A percentile compares a stretch with the other conserved stretches of the same genome.
Evolutionary conservation across 2,888 invertebrate species (phyloP).

Genomic region (Pollenia griseotomentosa): DNA sequence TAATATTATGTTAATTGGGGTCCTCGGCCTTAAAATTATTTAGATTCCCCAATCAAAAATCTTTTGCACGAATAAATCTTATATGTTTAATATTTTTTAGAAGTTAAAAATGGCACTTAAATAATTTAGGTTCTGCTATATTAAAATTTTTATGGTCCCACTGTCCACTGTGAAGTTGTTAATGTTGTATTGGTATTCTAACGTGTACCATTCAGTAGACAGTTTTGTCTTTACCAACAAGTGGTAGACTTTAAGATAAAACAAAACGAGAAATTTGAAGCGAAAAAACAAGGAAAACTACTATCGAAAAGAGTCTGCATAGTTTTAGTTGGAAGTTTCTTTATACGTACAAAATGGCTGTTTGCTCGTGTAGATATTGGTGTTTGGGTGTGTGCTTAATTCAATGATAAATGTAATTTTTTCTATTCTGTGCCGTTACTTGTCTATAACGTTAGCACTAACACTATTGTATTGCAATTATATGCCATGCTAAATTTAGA

Average conservation of each 20-base stretch:
- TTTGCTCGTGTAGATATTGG: not conserved
- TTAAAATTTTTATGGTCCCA: not conserved
- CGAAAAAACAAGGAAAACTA: conserved; percentile 20
- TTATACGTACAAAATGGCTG: conserved; percentile 12
- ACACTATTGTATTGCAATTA: conserved; percentile 72
- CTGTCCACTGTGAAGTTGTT: conserved; percentile 39
- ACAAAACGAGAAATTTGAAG: not conserved
- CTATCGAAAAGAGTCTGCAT: conserved; percentile 55
- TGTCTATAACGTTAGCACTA: not conserved
- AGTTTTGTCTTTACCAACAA: conserved; percentile 68
- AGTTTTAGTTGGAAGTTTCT: conserved; percentile 62
- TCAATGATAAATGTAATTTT: conserved; percentile 59
- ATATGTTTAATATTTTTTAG: no score
- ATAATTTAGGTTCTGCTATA: no score
- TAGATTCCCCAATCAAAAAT: no score
- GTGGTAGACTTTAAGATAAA: conserved; percentile 61
- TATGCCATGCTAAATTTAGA: conserved; percentile 72
- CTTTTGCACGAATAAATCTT: no score
- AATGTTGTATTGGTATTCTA: conserved; percentile 51
- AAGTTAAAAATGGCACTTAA: no score
- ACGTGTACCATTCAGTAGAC: conserved; percentile 45
- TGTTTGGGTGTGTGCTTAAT: conserved; percentile 1
- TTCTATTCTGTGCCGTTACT: conserved; percentile 40
- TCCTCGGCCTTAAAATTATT: no score
- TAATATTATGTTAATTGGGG: no score